A percentile compares a stretch with the other conserved stretches of the same genome.
These are phyloP conservation scores for Glyptemys insculpta DNA, from an alignment of 2,797 vertebrate genomes.

Conservation along the genomic window DNA sequence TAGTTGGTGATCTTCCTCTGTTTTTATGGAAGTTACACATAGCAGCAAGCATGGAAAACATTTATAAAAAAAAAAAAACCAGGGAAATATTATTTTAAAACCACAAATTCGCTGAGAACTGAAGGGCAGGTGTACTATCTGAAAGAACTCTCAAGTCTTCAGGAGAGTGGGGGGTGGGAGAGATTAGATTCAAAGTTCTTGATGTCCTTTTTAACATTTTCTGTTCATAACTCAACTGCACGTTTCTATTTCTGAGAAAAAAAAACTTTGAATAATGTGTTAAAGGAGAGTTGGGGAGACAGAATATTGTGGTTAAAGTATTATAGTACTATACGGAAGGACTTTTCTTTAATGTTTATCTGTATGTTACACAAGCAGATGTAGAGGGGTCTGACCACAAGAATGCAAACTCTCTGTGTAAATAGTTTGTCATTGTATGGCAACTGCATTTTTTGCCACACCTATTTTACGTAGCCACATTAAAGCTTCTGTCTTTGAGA, in stretches of 20 bases:
- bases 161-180: not conserved
- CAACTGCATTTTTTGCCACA: too few relatives aligned
- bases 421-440: not conserved
- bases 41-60: not conserved
- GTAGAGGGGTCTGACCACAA: not conserved
- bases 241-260: not conserved
- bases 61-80: not conserved
- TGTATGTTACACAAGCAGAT: not conserved
- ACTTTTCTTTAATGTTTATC: not conserved
- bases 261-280: not conserved
- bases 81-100: not conserved
- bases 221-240: not conserved
- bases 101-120: not conserved
- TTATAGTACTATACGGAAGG: not conserved
- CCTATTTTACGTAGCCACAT: not conserved
- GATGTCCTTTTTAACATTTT: not conserved
- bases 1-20: not conserved
- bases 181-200: not conserved
- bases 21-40: not conserved
- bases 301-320: not conserved
- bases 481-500: not conserved
- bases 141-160: not conserved
- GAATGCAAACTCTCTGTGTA: not conserved
- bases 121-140: not conserved
- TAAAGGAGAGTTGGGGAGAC: not conserved